Evolutionary conservation across 2,797 vertebrate genomes (phyloP).

Genomic region (Neomorphus geoffroyi): DNA sequence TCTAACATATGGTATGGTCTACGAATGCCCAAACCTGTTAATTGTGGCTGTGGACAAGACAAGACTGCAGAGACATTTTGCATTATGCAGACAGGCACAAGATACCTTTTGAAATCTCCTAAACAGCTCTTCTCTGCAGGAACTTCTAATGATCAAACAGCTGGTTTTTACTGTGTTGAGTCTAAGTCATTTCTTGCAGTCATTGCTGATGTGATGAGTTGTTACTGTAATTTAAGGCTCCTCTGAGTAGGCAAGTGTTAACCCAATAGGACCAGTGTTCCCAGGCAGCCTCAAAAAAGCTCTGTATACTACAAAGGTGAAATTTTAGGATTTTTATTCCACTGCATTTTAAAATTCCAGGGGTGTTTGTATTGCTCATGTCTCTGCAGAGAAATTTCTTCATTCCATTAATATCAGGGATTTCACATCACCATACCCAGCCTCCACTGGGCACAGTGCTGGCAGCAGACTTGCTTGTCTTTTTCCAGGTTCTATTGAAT

Average conservation of each 20-base stretch:
- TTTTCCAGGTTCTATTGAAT: not conserved
- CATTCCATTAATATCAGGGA: not conserved
- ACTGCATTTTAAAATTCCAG: not conserved
- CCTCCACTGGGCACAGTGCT: not conserved
- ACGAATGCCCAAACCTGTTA: not conserved
- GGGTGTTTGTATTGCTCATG: not conserved
- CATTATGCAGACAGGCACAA: not conserved
- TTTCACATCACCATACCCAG: not conserved
- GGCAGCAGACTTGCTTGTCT: not conserved
- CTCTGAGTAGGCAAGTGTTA: not conserved
- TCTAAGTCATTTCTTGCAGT: not conserved
- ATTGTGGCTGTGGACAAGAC: not conserved
- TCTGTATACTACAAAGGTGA: not conserved
- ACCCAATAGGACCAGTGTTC: not conserved
- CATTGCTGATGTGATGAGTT: not conserved
- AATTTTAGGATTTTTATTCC: not conserved
- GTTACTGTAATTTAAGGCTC: not conserved
- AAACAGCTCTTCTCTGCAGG: not conserved
- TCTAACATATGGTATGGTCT: fast-evolving
- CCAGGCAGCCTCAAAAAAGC: not conserved
- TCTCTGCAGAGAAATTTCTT: not conserved
- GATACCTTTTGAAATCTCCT: not conserved
- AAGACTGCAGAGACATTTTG: not conserved
- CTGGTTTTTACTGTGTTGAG: not conserved
- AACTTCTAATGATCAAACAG: not conserved